Base-by-base conservation (phyloP, 2,797 vertebrate genomes). In the Lagocephalus sceleratus region DNA sequence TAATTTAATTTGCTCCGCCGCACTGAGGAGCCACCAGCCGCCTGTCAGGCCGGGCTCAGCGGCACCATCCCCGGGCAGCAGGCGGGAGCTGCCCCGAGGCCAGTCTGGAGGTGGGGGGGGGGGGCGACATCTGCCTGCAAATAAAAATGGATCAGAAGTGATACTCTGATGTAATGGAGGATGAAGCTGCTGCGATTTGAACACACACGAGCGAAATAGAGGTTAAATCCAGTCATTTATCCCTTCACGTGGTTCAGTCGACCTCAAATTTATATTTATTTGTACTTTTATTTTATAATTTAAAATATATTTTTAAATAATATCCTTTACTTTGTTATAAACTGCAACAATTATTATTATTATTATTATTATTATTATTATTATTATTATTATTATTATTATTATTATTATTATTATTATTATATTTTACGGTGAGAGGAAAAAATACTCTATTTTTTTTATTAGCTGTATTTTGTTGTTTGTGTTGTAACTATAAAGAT, bases 1-100 rank as follows among this genome's bases (percentile, higher is more conserved):
- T 92, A 91, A 92, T 92, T 92, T 83, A 90, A 91, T 92, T 90
- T 91, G 79, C 87, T 88, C 78, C 59, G 76, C 75, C 55, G 82
- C 81, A 75, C 56, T 73, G 84, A 89, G 72, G 85, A 74, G 84
- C 88, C 89, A 90, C 88, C 86, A 87, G 90, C 87, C 85, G 84
- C 82, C 86, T 86, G 82, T 84, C 85, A 87, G 67, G 71, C 73
- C 66, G 54, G 55, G 68, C 69, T 51, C 71, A 66, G 75, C 57
- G 73, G 74, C 67, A 51, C 45, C 73, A 59, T 45, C 78, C 84
- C 71, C 74, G 73, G 82, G 80, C 80, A 68, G 63, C 48, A 73
- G 64, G 65, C 78, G 58, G 73, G 51, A 78, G 69, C 63, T 41
- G 68, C 70, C 84, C 83, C 68, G 60, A 65, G 78, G 78, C 87